These are phyloP conservation scores for Charina bottae DNA, from an alignment of 2,113 vertebrate species.

Conservation along the genomic window DNA sequence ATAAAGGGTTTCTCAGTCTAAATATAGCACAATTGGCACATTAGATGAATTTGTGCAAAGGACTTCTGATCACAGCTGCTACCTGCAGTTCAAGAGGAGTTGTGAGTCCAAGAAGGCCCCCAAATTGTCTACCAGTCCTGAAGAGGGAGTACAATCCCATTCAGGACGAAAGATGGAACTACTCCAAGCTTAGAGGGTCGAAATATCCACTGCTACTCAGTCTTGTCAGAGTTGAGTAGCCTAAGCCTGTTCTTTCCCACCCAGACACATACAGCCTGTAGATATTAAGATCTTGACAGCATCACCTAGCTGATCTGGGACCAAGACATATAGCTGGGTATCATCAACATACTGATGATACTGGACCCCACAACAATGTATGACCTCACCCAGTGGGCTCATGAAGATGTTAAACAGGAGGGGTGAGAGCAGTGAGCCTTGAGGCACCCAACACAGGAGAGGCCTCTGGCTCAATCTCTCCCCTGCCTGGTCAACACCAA, in stretches of 20 bases:
- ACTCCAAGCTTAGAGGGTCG: not conserved
- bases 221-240: not conserved
- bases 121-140: not conserved
- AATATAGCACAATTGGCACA: not conserved
- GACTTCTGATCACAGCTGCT: not conserved
- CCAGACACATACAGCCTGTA: not conserved
- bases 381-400: not conserved
- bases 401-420: not conserved
- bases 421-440: not conserved
- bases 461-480: not conserved
- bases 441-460: not conserved
- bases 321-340: not conserved
- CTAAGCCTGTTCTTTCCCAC: not conserved
- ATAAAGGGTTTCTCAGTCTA: not conserved
- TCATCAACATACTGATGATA: not conserved
- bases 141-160: not conserved
- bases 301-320: not conserved
- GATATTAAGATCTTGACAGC: not conserved
- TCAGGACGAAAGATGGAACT: not conserved
- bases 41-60: not conserved
- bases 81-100: not conserved
- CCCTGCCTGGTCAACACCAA: not conserved
- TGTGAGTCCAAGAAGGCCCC: not conserved
- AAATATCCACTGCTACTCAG: not conserved
- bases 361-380: not conserved